Evolutionary conservation across 2,797 vertebrate species (phyloP).

Genomic region (Micrastur ruficollis): DNA sequence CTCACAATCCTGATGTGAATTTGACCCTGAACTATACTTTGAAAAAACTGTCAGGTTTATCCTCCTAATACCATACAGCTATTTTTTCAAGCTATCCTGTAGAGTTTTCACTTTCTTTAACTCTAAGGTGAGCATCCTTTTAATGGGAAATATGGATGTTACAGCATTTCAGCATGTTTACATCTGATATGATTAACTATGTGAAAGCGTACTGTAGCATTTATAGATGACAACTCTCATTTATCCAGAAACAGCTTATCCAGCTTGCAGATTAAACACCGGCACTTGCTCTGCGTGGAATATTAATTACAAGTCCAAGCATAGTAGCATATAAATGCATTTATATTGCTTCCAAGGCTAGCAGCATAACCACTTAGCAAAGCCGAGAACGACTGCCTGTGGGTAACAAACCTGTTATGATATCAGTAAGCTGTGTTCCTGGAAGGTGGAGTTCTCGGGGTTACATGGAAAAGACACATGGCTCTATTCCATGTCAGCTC

Average conservation of each 20-base stretch:
- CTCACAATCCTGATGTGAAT: not conserved
- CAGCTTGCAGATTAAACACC: not conserved
- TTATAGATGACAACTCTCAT: not conserved
- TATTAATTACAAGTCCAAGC: not conserved
- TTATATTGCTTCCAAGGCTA: not conserved
- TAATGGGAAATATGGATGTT: not conserved
- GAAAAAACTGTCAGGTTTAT: not conserved
- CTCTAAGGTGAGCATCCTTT: not conserved
- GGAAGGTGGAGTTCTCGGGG: not conserved
- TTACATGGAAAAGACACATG: not conserved
- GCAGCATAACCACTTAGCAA: not conserved
- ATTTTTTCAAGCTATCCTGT: not conserved
- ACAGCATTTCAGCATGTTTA: not conserved
- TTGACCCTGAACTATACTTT: not conserved
- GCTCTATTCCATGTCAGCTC: not conserved
- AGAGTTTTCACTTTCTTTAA: not conserved
- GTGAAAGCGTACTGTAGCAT: not conserved
- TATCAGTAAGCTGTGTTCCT: not conserved
- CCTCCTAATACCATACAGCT: not conserved
- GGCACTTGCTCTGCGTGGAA: not conserved
- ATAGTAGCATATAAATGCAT: not conserved
- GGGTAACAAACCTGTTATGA: not conserved
- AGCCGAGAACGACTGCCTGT: not conserved
- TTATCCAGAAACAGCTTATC: not conserved
- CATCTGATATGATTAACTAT: not conserved